Evolutionary conservation across 2,797 vertebrate genomes (phyloP).

Genomic region (Tauraco hartlaubi): DNA sequence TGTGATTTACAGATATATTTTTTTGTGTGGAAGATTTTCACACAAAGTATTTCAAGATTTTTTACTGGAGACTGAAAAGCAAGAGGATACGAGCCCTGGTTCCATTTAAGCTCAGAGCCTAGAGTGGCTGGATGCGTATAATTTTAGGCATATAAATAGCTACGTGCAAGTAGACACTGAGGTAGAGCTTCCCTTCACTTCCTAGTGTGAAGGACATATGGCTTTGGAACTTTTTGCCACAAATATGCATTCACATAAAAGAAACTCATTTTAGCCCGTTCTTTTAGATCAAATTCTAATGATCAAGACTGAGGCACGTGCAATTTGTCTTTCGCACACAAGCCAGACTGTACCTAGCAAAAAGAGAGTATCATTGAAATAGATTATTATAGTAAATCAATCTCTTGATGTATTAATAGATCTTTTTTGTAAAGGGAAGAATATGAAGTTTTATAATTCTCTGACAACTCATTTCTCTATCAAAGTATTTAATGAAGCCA

Average conservation of each 20-base stretch:
- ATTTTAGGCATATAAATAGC: neutral
- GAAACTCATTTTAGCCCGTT: neutral
- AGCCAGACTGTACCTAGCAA: neutral
- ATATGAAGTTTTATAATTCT: conserved; percentile 58
- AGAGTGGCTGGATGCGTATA: neutral
- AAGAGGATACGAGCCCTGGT: neutral
- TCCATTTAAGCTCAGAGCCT: neutral
- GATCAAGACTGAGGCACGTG: neutral
- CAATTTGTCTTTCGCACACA: neutral
- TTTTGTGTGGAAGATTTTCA: neutral
- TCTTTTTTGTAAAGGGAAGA: conserved; percentile 62
- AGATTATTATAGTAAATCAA: neutral
- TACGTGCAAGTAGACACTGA: neutral
- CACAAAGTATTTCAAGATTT: neutral
- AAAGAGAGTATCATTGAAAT: neutral
- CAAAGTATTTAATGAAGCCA: conserved; percentile 64
- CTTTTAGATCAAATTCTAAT: neutral
- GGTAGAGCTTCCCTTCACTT: neutral
- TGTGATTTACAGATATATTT: neutral
- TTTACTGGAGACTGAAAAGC: neutral
- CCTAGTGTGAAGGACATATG: neutral
- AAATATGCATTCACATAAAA: neutral
- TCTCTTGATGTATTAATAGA: conserved; percentile 56
- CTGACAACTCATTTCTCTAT: conserved; percentile 53
- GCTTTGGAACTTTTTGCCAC: neutral